A percentile compares a stretch with the other conserved stretches of the same genome.
Evolutionary conservation across 1,140 invertebrate genomes (phyloP).

Genomic region (Protaetia brevitarsis): DNA sequence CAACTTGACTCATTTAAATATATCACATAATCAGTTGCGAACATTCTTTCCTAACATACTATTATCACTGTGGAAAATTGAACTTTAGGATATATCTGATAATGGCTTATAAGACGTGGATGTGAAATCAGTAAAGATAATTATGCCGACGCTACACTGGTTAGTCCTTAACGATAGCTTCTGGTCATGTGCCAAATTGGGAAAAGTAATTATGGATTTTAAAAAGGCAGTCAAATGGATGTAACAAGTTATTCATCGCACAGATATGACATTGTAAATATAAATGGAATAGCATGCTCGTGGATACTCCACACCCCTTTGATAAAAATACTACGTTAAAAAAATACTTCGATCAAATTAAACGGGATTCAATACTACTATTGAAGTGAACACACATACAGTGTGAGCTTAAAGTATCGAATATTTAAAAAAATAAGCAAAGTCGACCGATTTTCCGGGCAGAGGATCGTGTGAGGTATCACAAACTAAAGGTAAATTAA

Average conservation of each 20-base stretch:
- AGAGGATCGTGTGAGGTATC: too few species aligned
- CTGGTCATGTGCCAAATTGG: constrained; percentile 36
- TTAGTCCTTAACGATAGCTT: constrained; percentile 40
- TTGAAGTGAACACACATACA: neutral
- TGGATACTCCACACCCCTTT: constrained; percentile 25
- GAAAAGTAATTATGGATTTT: constrained; percentile 38
- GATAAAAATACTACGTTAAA: neutral
- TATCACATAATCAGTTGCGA: constrained; percentile 38
- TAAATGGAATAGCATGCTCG: constrained; percentile 44
- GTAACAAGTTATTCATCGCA: constrained; percentile 29
- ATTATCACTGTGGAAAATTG: constrained; percentile 33
- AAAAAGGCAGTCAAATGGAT: constrained; percentile 33
- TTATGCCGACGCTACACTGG: constrained; percentile 33
- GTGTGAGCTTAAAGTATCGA: too few species aligned
- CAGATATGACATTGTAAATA: constrained; percentile 40
- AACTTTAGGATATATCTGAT: constrained; percentile 37
- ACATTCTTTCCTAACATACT: constrained; percentile 34
- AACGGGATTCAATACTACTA: neutral
- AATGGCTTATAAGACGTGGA: constrained; percentile 41
- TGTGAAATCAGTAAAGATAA: constrained; percentile 30
- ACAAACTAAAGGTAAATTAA: too few species aligned
- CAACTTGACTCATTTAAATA: constrained; percentile 35
- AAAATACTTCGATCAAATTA: neutral
- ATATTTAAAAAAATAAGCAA: too few species aligned
- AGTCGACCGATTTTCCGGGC: too few species aligned